Conservation (phyloP, 2,113 vertebrate species). For the Microcebus murinus region DNA sequence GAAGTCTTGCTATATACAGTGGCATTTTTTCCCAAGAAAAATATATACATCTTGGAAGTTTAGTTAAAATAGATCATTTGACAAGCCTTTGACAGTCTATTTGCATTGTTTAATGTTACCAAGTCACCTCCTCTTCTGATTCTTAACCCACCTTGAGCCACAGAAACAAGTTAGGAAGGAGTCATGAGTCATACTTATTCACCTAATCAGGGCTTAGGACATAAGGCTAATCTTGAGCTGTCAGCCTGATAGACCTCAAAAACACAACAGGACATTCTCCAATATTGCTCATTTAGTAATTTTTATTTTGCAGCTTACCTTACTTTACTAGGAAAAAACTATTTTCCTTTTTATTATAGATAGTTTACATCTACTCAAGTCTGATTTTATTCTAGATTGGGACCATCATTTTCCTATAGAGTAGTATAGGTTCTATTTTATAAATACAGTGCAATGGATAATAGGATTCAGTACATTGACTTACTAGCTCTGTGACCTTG, state of each 20-base stretch:
- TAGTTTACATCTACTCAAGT: not conserved
- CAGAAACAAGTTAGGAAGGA: not conserved
- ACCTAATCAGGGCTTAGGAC: not conserved
- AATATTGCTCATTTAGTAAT: not conserved
- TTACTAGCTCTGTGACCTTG: not conserved
- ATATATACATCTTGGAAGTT: not conserved
- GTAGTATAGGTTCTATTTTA: not conserved
- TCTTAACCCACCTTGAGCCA: not conserved
- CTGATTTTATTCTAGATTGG: not conserved
- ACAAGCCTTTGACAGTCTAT: not conserved
- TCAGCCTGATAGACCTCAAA: not conserved
- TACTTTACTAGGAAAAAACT: not conserved
- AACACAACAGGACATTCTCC: not conserved
- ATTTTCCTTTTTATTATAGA: conserved; percentile 14
- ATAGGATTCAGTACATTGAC: not conserved
- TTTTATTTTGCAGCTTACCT: conserved; percentile 39
- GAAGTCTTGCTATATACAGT: not conserved
- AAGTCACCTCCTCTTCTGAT: not conserved
- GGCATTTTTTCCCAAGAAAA: not conserved
- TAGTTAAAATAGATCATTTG: not conserved
- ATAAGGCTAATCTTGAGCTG: not conserved
- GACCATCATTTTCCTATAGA: not conserved
- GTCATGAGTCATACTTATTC: not conserved
- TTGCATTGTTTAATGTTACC: not conserved
- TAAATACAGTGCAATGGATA: conserved; percentile 22